phyloP scores from a whole-genome alignment of 2,797 vertebrate species.

The Meda fulgida region DNA sequence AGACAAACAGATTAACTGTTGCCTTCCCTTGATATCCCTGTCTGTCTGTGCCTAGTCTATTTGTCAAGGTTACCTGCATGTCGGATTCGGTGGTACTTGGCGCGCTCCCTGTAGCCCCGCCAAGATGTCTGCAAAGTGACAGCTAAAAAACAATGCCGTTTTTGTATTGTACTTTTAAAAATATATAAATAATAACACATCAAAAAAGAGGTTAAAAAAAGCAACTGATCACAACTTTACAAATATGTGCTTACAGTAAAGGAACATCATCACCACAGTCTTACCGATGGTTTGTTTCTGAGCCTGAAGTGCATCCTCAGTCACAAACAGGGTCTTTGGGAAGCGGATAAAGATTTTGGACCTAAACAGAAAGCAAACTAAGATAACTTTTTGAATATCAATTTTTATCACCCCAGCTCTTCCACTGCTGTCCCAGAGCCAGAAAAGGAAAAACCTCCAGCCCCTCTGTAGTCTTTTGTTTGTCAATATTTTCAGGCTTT shows the following conservation, averaged over 20 bases:
- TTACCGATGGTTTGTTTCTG: conserved; percentile 92
- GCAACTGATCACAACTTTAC: neutral
- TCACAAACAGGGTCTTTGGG: conserved; percentile 94
- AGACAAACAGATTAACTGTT: neutral
- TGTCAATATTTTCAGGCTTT: neutral
- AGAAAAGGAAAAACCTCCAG: neutral
- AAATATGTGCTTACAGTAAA: neutral
- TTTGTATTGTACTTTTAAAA: too few relatives aligned
- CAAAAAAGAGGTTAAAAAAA: neutral
- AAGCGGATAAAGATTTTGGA: conserved; percentile 99
- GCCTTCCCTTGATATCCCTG: neutral
- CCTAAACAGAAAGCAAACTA: conserved; percentile 70
- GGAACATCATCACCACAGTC: neutral
- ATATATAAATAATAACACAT: neutral
- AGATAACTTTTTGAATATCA: neutral
- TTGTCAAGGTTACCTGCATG: conserved; percentile 79
- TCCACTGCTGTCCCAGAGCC: neutral
- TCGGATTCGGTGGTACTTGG: conserved; percentile 91
- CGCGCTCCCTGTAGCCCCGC: conserved; percentile 89
- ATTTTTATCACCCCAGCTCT: neutral
- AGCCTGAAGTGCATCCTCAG: conserved; percentile 92
- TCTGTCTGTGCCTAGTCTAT: neutral
- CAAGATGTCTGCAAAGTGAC: conserved; percentile 91
- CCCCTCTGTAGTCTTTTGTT: neutral
- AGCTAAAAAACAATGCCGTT: conserved; percentile 74